Base-by-base conservation (phyloP, 2,797 vertebrate genomes). In the Linurgus olivaceus region DNA sequence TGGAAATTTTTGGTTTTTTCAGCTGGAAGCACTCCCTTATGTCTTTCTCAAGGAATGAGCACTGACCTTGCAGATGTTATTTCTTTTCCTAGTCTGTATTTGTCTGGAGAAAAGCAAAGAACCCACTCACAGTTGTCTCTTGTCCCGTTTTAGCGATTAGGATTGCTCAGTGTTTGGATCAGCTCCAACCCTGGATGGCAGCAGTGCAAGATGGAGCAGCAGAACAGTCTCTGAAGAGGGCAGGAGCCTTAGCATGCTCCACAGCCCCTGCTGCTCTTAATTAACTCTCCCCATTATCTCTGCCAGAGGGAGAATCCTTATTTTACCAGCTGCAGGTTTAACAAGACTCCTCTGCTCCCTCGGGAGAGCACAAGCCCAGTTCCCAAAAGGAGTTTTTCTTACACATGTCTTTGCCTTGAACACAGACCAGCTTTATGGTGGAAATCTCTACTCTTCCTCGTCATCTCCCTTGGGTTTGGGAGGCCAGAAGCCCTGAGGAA, bases 1-100 rank as follows among this genome's bases (percentile, higher is more conserved):
- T 38, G 31, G 17, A 79, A 76, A 23, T 12, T 25, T 3, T 25
- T 76, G 37, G 26, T 10, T n/a, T 76, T 76, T 91, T 45, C 21
- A 68, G 10, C 1, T 42, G 25, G 11, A 14, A 85, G 14, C 76
- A 7, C 2, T 55, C 33, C 1, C 0, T 58, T 44, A 17, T 2
- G 9, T 11, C 7, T 87, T 87, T 68, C 48, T 82, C 40, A 55
- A 73, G 16, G 13, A 76, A 55, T 26, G 4, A 15, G 2, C 37
- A 11, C 16, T 58, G 14, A 73, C 12, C 9, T 17, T 42, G 6
- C 0, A 4, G 31, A 44, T 40, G 6, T 10, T 54, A 13, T 17
- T 44, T 50, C 9, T 42, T 86, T 51, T 15, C 4, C 45, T 57
- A 8, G 7, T 47, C 51, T 73, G 4, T 25, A 11, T 86, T 67